Percentiles rank a stretch among this genome's conserved stretches.
Conservation (phyloP, 2,888 invertebrate genomes). For the Volucella zonaria region DNA sequence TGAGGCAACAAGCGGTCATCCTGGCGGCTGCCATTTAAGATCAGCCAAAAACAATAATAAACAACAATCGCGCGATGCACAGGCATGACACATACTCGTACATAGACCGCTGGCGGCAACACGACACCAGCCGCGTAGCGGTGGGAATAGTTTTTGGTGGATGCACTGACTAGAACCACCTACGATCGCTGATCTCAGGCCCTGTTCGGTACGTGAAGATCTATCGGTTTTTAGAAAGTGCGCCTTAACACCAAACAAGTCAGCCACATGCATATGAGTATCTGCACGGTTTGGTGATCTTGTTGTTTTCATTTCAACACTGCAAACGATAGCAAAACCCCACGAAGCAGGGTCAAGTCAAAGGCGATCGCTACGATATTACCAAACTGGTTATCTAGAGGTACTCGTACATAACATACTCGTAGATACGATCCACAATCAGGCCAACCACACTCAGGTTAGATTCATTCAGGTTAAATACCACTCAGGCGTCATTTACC, state of each 20-base stretch:
- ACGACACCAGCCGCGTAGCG: neutral
- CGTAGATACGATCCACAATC: no score
- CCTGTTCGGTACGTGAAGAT: conserved; percentile 35
- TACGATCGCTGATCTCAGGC: conserved; percentile 17
- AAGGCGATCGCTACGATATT: conserved; percentile 27
- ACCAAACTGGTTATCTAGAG: conserved; percentile 39
- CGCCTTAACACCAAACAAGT: conserved; percentile 13
- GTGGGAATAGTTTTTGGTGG: no score
- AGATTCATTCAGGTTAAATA: no score
- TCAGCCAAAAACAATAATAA: conserved; percentile 26
- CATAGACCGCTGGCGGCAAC: no score
- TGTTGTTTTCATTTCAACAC: conserved; percentile 43
- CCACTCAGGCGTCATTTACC: conserved; percentile 18
- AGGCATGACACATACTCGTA: conserved; percentile 21
- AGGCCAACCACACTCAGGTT: no score
- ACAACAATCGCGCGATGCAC: conserved; percentile 32
- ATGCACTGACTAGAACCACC: conserved; percentile 17
- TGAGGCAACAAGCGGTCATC: neutral
- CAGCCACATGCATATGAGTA: neutral
- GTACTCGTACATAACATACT: no score
- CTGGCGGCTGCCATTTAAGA: conserved; percentile 1
- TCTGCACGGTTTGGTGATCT: conserved; percentile 16
- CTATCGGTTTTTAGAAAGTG: conserved; percentile 9
- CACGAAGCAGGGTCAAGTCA: conserved; percentile 41
- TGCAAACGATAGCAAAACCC: conserved; percentile 19